Evolutionary conservation across 2,888 invertebrate species (phyloP).

Genomic region (Timema cristinae): DNA sequence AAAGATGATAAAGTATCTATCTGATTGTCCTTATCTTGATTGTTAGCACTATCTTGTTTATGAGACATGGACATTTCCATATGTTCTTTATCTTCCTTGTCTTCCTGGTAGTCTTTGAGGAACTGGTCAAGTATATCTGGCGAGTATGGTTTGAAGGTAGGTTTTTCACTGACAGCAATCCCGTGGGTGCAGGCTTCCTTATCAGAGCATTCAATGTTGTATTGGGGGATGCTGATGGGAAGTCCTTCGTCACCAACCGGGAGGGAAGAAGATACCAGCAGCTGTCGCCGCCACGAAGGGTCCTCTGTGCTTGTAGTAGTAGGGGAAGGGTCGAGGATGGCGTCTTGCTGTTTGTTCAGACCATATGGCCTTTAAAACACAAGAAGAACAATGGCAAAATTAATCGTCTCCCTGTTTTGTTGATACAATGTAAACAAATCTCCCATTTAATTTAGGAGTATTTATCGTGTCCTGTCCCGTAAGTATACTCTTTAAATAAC

Average conservation of each 20-base stretch:
- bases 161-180: conserved; percentile 25
- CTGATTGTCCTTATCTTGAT: not conserved
- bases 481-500: too few relatives aligned
- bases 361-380: too few relatives aligned
- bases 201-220: not conserved
- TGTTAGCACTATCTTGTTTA: conserved; percentile 13
- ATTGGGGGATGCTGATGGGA: not conserved
- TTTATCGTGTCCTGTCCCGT: too few relatives aligned
- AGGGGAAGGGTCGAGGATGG: conserved; percentile 28
- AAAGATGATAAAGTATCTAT: not conserved
- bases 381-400: too few relatives aligned
- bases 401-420: too few relatives aligned
- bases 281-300: conserved; percentile 10
- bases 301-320: conserved; percentile 16
- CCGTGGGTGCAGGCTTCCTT: not conserved
- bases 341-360: too few relatives aligned
- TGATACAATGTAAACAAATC: too few relatives aligned
- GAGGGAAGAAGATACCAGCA: not conserved
- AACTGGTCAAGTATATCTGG: conserved; percentile 57
- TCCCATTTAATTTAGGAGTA: too few relatives aligned
- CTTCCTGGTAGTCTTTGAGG: conserved; percentile 55
- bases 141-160: conserved; percentile 48
- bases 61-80: conserved; percentile 10
- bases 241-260: not conserved
- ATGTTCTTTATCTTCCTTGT: not conserved